Evolutionary conservation across 2,888 invertebrate genomes (phyloP).

Genomic region (Amiota mariae): DNA sequence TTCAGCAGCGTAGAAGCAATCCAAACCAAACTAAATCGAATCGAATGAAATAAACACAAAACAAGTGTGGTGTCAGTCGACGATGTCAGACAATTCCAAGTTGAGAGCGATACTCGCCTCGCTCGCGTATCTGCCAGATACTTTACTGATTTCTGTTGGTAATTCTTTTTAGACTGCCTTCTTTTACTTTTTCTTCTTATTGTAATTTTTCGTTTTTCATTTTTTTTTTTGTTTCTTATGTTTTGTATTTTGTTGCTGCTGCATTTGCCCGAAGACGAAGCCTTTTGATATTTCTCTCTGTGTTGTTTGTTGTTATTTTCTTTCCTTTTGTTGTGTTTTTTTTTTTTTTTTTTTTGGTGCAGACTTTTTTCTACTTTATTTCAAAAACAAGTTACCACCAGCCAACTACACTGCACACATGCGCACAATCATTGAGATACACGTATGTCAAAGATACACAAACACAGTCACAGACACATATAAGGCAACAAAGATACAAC

Average conservation of each 20-base stretch:
- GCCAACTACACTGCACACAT: constrained; percentile 49
- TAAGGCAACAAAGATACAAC: background rate
- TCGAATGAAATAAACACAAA: too few relatives aligned
- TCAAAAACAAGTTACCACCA: constrained; percentile 63
- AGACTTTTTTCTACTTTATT: constrained; percentile 41
- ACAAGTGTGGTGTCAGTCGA: too few relatives aligned
- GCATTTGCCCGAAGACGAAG: constrained; percentile 37
- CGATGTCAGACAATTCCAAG: too few relatives aligned
- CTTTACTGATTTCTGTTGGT: constrained; percentile 29
- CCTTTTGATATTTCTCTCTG: background rate
- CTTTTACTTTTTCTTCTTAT: constrained; percentile 39
- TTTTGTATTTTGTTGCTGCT: constrained; percentile 40
- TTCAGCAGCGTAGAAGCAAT: too few relatives aligned
- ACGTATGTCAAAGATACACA: constrained; percentile 37
- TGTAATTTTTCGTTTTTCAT: constrained; percentile 39
- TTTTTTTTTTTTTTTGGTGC: constrained; percentile 34
- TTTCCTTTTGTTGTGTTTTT: constrained; percentile 49
- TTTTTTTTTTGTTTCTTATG: constrained; percentile 36
- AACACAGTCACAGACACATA: constrained; percentile 44
- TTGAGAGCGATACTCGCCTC: too few relatives aligned
- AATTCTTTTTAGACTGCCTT: background rate
- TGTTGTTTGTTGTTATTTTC: constrained; percentile 46
- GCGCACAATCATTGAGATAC: constrained; percentile 21
- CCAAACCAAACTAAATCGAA: too few relatives aligned
- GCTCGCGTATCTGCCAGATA: constrained; percentile 12